A percentile compares a stretch with the other conserved stretches of the same genome.
phyloP scores from a whole-genome alignment of 1,140 invertebrate genomes.

The Zaprionus gabonicus region DNA sequence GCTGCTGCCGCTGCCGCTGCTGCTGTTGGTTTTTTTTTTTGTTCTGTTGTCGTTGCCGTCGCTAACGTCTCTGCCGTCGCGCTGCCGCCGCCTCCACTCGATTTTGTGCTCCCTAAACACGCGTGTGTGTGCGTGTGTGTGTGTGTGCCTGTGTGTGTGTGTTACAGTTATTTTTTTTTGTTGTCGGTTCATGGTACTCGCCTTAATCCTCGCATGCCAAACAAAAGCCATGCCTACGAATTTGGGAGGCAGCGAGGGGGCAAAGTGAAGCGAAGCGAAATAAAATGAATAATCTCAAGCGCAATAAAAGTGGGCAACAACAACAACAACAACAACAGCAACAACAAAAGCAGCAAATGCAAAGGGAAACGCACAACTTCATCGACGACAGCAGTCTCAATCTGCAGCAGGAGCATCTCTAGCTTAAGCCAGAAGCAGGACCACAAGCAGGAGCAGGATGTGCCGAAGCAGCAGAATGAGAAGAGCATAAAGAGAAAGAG shows the following conservation, averaged over 20 bases:
- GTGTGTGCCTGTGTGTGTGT: constrained; percentile 39
- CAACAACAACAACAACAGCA: constrained; percentile 7
- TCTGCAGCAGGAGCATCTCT: neutral
- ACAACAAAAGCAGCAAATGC: constrained; percentile 31
- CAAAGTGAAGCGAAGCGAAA: constrained; percentile 24
- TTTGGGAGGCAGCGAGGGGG: constrained; percentile 17
- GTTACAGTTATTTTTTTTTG: constrained; percentile 53
- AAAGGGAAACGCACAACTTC: constrained; percentile 19
- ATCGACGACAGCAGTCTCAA: neutral
- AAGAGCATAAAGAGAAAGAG: constrained; percentile 13
- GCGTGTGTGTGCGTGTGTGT: constrained; percentile 23
- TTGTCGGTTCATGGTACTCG: constrained; percentile 53
- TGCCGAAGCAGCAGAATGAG: neutral
- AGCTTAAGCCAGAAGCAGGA: too few relatives aligned
- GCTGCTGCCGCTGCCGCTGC: too few relatives aligned
- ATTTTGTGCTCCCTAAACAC: constrained; percentile 58
- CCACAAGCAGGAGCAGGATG: neutral
- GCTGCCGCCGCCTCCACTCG: constrained; percentile 27
- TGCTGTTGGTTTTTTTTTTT: constrained; percentile 5
- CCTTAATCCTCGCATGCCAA: constrained; percentile 43
- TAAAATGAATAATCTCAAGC: constrained; percentile 12
- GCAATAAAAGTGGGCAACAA: constrained; percentile 28
- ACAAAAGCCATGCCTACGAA: constrained; percentile 37
- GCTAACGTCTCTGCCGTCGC: constrained; percentile 24
- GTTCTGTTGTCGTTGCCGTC: constrained; percentile 21